Conservation (phyloP, 2,113 vertebrate genomes). For the Sylvietta virens region DNA sequence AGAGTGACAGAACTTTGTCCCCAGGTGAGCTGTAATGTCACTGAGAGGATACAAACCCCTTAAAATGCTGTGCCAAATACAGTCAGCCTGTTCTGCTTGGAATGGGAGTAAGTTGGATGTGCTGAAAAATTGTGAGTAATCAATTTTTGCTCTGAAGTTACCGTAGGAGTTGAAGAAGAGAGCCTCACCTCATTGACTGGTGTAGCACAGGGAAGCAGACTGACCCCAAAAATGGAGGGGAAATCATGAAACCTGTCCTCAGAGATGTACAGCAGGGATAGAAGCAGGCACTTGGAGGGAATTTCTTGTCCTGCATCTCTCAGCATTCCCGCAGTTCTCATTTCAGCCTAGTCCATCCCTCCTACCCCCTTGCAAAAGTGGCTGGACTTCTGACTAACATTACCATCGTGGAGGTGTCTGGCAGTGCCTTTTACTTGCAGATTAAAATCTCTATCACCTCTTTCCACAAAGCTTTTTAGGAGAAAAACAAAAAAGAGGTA, state of each 20-base stretch:
- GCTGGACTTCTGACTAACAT: not conserved
- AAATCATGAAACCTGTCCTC: not conserved
- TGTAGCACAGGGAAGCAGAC: not conserved
- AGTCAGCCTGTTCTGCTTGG: not conserved
- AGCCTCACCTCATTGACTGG: not conserved
- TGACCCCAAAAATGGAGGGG: not conserved
- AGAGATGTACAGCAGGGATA: not conserved
- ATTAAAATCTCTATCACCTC: not conserved
- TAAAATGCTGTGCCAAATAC: not conserved
- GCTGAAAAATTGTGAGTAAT: not conserved
- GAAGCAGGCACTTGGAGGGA: not conserved
- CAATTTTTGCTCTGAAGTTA: not conserved
- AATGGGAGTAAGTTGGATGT: not conserved
- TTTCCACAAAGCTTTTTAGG: not conserved
- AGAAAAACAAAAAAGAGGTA: not conserved
- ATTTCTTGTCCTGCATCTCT: not conserved
- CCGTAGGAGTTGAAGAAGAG: not conserved
- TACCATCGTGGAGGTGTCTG: not conserved
- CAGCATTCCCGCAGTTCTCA: not conserved
- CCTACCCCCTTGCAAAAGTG: not conserved
- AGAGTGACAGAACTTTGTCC: not conserved
- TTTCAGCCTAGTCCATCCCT: not conserved
- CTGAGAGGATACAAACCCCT: not conserved
- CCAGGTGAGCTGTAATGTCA: not conserved
- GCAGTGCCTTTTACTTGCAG: not conserved